Evolutionary conservation across 2,888 invertebrate species (phyloP), one percentile per base, ranked within the genome.

Genomic region (Acrocyrtus sp.): DNA sequence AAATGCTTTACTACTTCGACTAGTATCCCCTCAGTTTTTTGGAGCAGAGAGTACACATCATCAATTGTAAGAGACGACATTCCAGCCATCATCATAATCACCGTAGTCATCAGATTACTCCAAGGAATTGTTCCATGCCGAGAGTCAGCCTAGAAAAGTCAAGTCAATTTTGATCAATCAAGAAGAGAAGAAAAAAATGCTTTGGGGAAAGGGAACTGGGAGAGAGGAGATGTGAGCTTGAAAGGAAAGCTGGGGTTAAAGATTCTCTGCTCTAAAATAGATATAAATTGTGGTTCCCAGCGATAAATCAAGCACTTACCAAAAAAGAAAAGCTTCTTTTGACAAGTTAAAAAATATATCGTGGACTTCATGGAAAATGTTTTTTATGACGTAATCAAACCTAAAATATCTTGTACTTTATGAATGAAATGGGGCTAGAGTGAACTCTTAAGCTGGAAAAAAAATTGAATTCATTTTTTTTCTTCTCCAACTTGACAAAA

Each of bases 21-120:
- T n/a, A n/a, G n/a, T n/a, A n/a, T n/a, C n/a, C n/a, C n/a, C n/a
- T n/a, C n/a, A n/a, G n/a, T n/a, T n/a, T n/a, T n/a, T n/a, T n/a
- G n/a, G n/a, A n/a, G n/a, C n/a, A n/a, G n/a, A n/a, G n/a, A n/a
- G n/a, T n/a, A n/a, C n/a, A n/a, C n/a, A 43, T 56, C 22, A 19
- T 27, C 27, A 34, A 22, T 51, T 62, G 2, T n/a, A 48, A 21
- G 24, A 15, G 27, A 26, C 29, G 21, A 26, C 5, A 34, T 34
- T 34, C 34, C 12, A 22, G 50, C 29, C 26, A 12, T 47, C 48
- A 17, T 56, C 34, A n/a, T 57, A 43, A 56, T 43, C 39, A 27
- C 57, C 34, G 12, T 5, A 34, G 34, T 34, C 66, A 58, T 66
- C 66, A 66, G 57, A 66, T 66, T 66, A 66, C 66, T 66, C 66